Conservation (phyloP, 2,888 invertebrate genomes). For the Zaprionus obscuricornis region DNA sequence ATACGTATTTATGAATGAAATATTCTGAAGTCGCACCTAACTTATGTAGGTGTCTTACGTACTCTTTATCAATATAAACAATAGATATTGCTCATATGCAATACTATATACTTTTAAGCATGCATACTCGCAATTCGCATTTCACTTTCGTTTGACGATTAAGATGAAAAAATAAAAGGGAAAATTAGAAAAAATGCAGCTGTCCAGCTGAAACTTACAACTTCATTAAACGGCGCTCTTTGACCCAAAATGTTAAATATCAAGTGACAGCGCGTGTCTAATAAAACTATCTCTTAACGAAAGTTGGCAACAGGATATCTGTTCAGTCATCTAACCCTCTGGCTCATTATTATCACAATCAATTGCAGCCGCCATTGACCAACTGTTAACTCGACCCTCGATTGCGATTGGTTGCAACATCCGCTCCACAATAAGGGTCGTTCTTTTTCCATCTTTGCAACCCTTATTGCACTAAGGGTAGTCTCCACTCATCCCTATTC, state of each 20-base stretch:
- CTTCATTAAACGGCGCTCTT: constrained; percentile 63
- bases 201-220: constrained; percentile 65
- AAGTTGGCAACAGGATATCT: background rate
- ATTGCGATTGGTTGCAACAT: constrained; percentile 55
- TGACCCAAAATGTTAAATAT: constrained; percentile 42
- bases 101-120: no score
- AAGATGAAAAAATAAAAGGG: background rate
- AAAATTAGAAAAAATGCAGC: constrained; percentile 39
- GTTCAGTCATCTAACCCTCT: constrained; percentile 35
- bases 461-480: constrained; percentile 49
- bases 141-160: constrained; percentile 52
- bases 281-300: constrained; percentile 72
- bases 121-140: constrained; percentile 56
- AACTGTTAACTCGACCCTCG: constrained; percentile 53
- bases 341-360: constrained; percentile 25
- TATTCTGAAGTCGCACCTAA: constrained; percentile 61
- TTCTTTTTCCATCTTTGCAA: constrained; percentile 17
- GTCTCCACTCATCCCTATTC: no score
- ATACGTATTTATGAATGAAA: constrained; percentile 65
- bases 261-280: constrained; percentile 71
- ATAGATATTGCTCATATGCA: constrained; percentile 64
- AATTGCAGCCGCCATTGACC: constrained; percentile 50
- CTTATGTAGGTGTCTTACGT: background rate
- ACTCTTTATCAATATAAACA: constrained; percentile 72
- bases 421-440: constrained; percentile 36